Evolutionary conservation across 2,888 invertebrate genomes (phyloP), one percentile per base, ranked within the genome.

Genomic region (Caenorhabditis zanzibari): DNA sequence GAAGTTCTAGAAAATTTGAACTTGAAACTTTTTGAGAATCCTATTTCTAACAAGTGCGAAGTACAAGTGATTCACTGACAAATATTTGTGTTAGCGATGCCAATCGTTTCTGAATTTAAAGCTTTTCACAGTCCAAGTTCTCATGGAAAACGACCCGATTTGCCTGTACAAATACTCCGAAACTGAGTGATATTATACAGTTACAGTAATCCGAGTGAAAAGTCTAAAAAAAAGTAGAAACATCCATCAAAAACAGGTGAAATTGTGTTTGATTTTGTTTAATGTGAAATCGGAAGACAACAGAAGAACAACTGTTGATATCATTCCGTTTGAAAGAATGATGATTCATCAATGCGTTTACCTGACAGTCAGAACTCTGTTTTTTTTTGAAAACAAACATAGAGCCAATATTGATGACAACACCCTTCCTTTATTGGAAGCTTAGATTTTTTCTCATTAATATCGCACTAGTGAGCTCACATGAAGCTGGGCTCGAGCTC

Each of bases 41-140:
- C 14, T 9, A 14, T 22, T 63, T n/a, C 47, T 49, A 54, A 56
- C 54, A 74, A 64, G 74, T 56, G 64, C 26, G 56, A 49, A 74
- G n/a, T n/a, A n/a, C n/a, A n/a, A 64, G 47, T 74, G 74, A 74
- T 56, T 74, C 74, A 74, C 64, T 56, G 41, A 63, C 74, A 74
- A 74, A 74, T 74, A 74, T 74, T 74, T 74, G 74, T 74, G 59
- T 72, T 72, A 58, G 64, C 32, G 41, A 24, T 54, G 26, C 72
- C 49, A 54, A 59, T 61, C 72, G 19, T 41, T 63, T n/a, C n/a
- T n/a, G n/a, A n/a, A n/a, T n/a, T 47, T 44, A 35, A 64, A 66
- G 49, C 32, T 28, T 28, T 64, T 28, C 24, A 72, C 72, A 47
- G 47, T 32, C 14, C 26, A 64, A 32, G 24, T 64, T 74, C 56